phyloP scores from a whole-genome alignment of 2,888 invertebrate genomes.

The Stegophylla sp. region DNA sequence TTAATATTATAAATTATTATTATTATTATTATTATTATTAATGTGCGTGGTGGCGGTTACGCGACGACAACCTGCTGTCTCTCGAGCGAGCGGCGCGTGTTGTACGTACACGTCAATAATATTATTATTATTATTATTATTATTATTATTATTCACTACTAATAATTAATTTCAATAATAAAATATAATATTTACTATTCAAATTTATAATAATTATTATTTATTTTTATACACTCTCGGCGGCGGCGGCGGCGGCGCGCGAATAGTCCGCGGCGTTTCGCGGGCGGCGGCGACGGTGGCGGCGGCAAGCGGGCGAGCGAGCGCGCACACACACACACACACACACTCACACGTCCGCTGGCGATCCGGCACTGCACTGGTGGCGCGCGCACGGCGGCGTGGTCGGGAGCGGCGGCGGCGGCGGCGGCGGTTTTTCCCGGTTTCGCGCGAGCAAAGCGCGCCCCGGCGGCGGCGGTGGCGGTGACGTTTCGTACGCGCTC shows the following conservation, averaged over 20 bases:
- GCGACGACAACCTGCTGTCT: neutral
- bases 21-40: too few species aligned
- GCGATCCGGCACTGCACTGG: constrained; percentile 59
- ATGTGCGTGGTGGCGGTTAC: neutral
- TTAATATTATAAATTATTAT: neutral
- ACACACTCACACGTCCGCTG: constrained; percentile 52
- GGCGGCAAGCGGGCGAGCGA: constrained; percentile 28
- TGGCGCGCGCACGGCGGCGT: constrained; percentile 39
- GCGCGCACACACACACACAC: constrained; percentile 48
- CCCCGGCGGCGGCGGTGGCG: constrained; percentile 35
- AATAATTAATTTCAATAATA: too few species aligned
- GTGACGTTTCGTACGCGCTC: too few species aligned
- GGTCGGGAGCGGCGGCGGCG: constrained; percentile 48
- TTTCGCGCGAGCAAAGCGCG: constrained; percentile 58
- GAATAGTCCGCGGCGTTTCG: constrained; percentile 35
- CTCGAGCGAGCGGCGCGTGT: neutral
- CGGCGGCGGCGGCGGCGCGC: constrained; percentile 17
- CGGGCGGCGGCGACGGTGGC: constrained; percentile 21
- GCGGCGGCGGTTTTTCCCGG: constrained; percentile 57
- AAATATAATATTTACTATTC: too few species aligned
- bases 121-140: too few species aligned
- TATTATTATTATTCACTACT: too few species aligned
- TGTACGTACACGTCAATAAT: neutral
- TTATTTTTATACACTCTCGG: too few species aligned
- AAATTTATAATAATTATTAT: too few species aligned